phyloP scores from a whole-genome alignment of 1,140 invertebrate genomes.

The Platorchestia sp. region DNA sequence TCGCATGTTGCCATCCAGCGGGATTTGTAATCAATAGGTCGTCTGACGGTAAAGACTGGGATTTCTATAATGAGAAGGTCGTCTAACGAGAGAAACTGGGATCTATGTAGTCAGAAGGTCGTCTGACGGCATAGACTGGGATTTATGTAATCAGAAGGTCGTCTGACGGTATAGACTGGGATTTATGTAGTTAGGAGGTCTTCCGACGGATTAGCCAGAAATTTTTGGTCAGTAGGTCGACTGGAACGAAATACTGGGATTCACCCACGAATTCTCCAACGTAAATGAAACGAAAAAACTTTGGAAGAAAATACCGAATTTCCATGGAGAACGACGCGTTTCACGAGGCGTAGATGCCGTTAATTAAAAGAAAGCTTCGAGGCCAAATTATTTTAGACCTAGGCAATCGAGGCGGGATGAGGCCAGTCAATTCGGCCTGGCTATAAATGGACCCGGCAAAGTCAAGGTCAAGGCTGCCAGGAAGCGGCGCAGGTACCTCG shows the following conservation, averaged over 20 bases:
- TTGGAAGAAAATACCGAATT: background rate
- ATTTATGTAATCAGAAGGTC: no score
- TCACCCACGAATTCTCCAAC: background rate
- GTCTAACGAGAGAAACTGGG: no score
- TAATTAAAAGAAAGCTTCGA: background rate
- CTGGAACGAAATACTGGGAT: background rate
- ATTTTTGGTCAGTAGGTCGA: background rate
- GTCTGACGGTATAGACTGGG: no score
- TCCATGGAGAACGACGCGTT: background rate
- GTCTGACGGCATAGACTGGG: no score
- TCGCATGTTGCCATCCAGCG: no score
- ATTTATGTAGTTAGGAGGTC: no score
- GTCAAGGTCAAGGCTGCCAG: conserved; percentile 40
- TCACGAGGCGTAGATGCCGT: background rate
- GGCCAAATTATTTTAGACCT: background rate
- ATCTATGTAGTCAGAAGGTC: no score
- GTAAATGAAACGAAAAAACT: background rate
- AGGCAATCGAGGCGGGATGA: background rate
- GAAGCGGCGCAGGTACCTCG: background rate
- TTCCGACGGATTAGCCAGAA: no score
- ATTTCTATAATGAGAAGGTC: no score
- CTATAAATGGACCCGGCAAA: conserved; percentile 39
- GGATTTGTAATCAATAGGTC: no score
- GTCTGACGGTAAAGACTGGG: no score
- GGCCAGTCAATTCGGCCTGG: background rate